These are phyloP conservation scores for Actinostola sp. DNA, from an alignment of 92 coral and sea anemone genomes.

Conservation along the genomic window DNA sequence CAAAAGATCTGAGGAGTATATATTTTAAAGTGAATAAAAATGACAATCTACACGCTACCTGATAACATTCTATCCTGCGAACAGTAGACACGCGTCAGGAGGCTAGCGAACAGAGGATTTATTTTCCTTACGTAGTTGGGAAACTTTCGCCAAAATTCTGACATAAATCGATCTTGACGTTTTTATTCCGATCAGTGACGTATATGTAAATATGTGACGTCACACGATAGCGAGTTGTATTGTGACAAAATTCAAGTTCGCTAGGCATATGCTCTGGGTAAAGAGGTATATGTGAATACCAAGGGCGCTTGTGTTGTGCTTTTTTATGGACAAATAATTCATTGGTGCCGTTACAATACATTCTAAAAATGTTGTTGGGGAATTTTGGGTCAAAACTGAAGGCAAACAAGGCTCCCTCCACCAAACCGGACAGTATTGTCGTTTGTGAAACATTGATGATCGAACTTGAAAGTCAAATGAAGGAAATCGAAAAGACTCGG, in stretches of 20 bases:
- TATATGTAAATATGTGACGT: background rate
- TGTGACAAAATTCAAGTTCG: background rate
- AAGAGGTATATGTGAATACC: no score
- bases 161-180: background rate
- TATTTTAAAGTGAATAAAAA: no score
- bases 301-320: background rate
- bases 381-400: conserved; percentile 57
- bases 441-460: conserved; percentile 80
- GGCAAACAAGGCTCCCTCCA: conserved; percentile 56
- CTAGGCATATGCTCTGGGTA: background rate
- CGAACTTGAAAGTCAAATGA: conserved; percentile 79
- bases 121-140: no score
- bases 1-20: no score
- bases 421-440: conserved; percentile 64
- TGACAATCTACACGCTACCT: no score
- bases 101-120: no score
- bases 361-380: conserved; percentile 45
- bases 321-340: background rate
- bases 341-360: background rate
- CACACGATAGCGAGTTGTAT: background rate
- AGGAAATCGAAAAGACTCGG: conserved; percentile 49
- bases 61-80: no score
- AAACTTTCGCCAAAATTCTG: background rate
- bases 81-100: no score
- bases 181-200: background rate